Conservation (phyloP, 2,888 invertebrate genomes). For the Patella depressa region DNA sequence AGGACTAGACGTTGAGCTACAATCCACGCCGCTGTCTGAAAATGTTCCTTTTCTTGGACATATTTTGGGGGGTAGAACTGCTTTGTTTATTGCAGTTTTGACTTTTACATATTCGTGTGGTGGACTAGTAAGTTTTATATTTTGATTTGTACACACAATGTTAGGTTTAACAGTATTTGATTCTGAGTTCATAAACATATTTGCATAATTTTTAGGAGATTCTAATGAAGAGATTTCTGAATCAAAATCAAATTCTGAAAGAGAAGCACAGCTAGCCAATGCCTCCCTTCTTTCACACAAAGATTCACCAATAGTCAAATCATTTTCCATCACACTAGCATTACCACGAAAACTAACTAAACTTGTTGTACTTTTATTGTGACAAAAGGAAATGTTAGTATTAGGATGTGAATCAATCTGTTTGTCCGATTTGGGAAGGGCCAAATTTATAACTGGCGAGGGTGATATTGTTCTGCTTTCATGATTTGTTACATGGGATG, state of each 20-base stretch:
- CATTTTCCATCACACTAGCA: background rate
- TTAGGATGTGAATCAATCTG: background rate
- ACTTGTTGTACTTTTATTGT: conserved; percentile 1
- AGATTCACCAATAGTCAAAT: conserved; percentile 4
- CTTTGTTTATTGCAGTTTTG: too few species aligned
- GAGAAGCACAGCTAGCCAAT: background rate
- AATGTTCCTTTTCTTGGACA: background rate
- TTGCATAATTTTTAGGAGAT: background rate
- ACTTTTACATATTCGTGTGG: too few species aligned
- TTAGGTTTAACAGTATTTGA: too few species aligned
- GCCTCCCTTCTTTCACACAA: background rate
- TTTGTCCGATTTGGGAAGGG: background rate
- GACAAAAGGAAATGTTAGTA: background rate
- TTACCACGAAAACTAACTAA: background rate
- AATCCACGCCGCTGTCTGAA: background rate
- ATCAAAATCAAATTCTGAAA: background rate
- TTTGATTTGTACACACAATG: too few species aligned
- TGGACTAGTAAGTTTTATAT: too few species aligned
- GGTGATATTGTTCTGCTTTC: background rate
- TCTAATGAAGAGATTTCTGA: background rate
- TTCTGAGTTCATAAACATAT: too few species aligned
- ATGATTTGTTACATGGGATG: background rate
- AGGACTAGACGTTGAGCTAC: background rate
- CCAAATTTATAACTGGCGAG: background rate
- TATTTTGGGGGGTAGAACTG: too few species aligned